Evolutionary conservation across 2,113 vertebrate species (phyloP), one percentile per base, ranked within the genome.

Genomic region (Ardeotis arabs): DNA sequence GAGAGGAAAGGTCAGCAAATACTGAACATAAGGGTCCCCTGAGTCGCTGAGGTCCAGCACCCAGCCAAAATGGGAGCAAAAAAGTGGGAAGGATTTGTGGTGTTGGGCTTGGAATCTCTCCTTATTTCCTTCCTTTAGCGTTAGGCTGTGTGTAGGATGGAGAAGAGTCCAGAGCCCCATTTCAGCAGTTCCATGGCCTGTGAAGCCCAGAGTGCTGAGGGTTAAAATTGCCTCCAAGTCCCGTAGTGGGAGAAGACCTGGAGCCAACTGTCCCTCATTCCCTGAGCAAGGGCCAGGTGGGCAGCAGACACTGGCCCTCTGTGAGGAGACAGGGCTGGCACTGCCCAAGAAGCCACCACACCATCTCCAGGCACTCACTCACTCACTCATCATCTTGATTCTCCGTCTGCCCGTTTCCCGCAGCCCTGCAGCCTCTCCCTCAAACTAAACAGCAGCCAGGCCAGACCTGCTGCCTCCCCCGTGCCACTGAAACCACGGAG

Each of bases 371-470:
- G 21, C 47, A 75, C n/a, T 66, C 56, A 27, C 59, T 45, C 64
- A 79, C 28, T 83, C 81, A 72, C 59, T 39, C 15, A 0, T 87
- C 88, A 14, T 82, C 78, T 76, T 16, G 2, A 77, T 64, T 82
- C 93, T 94, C 41, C 82, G 84, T 59, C 69, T 1, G 9, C 39
- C 73, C 35, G 7, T 41, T 94, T 83, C 84, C 88, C 75, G 41
- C 52, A 79, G 33, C 76, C 80, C 78, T 55, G 87, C 69, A 73
- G 91, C 93, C 88, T 63, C 73, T 95, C 91, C 93, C 95, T 92
- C 94, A 87, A 94, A 85, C 81, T 63, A 97, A 97, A 97, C 83
- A 79, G 29, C 12, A 85, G 22, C 14, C 1, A 3, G 47, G 77
- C 39, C 89, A 85, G 76, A 96, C 68, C 83, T 90, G 72, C 77